phyloP scores from a whole-genome alignment of 1,140 invertebrate species.

The Hylyphantes graminicola region DNA sequence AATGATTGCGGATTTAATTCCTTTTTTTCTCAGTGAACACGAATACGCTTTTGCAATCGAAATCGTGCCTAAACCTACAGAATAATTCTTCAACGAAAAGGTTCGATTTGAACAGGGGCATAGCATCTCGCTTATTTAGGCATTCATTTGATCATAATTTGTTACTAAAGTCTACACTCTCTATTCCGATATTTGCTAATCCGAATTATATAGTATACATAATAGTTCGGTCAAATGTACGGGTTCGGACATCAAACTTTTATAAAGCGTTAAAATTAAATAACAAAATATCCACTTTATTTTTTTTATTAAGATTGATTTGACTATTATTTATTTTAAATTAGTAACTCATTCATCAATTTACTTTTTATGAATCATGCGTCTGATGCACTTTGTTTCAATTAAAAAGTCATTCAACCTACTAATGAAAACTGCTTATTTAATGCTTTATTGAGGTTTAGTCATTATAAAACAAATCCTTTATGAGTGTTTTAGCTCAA shows the following conservation, averaged over 20 bases:
- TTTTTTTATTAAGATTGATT: background rate
- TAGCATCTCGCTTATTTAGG: too few species aligned
- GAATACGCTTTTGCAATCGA: background rate
- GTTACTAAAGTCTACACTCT: too few species aligned
- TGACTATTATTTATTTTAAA: background rate
- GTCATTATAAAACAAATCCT: too few species aligned
- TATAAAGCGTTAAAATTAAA: too few species aligned
- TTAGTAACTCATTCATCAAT: background rate
- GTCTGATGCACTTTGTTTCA: background rate
- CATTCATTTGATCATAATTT: too few species aligned
- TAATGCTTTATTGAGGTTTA: too few species aligned
- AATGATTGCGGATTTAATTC: constrained; percentile 26
- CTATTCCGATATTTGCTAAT: too few species aligned
- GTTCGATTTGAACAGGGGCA: background rate
- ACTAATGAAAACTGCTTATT: background rate
- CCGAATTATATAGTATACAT: too few species aligned
- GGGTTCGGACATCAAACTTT: too few species aligned
- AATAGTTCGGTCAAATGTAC: too few species aligned
- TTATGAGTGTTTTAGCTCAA: too few species aligned
- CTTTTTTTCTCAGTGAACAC: constrained; percentile 5
- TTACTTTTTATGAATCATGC: background rate
- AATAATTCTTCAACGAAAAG: background rate
- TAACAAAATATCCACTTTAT: too few species aligned
- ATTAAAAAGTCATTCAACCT: background rate
- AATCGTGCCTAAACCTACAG: background rate